phyloP scores from a whole-genome alignment of 2,888 invertebrate species.

The Napeogenes sylphis region DNA sequence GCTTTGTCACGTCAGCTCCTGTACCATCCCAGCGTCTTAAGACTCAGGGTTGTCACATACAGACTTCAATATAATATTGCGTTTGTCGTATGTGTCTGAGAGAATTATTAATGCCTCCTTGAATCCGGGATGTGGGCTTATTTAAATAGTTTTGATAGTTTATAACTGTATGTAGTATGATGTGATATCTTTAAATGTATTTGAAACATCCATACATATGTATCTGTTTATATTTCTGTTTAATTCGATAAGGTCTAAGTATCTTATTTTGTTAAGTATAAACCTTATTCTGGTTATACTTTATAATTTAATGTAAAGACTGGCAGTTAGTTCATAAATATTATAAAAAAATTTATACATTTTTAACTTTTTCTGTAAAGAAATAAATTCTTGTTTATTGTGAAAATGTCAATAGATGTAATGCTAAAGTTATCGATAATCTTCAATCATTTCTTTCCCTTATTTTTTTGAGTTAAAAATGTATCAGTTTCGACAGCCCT shows the following conservation, averaged over 20 bases:
- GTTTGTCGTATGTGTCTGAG: conserved; percentile 73
- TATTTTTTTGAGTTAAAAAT: not conserved
- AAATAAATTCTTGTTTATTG: too few relatives aligned
- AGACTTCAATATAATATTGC: conserved; percentile 68
- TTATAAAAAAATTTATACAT: too few relatives aligned
- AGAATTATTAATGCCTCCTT: conserved; percentile 71
- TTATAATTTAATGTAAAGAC: not conserved
- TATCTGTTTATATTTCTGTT: not conserved
- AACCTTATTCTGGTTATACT: not conserved
- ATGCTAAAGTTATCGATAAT: too few relatives aligned
- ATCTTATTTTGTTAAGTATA: not conserved
- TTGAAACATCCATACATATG: not conserved
- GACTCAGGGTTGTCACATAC: conserved; percentile 68
- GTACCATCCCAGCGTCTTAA: conserved; percentile 55
- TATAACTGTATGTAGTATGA: conserved; percentile 24
- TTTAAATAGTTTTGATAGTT: conserved; percentile 52
- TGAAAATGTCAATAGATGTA: too few relatives aligned
- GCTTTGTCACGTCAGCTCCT: conserved; percentile 41
- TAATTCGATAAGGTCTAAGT: not conserved
- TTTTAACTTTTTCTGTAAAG: too few relatives aligned
- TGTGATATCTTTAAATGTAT: conserved; percentile 7
- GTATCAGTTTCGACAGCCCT: conserved; percentile 55
- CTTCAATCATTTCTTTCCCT: too few relatives aligned
- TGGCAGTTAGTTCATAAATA: too few relatives aligned
- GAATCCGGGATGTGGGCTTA: conserved; percentile 54